Conservation (phyloP, 2,888 invertebrate species). For the Amphipoea lucens region DNA sequence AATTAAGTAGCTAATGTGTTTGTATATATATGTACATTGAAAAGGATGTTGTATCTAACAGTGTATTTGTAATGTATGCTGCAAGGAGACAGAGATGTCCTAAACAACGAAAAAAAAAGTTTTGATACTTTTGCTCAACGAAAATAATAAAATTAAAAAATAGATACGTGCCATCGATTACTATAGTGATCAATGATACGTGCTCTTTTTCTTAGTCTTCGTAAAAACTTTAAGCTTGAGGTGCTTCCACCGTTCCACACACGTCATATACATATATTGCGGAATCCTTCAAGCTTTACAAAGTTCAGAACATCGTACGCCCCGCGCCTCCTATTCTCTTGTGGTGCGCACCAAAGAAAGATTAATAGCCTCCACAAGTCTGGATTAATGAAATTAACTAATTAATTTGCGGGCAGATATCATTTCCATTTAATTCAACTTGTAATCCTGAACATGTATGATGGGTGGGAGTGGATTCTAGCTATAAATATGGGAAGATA, state of each 20-base stretch:
- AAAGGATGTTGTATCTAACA: too few species aligned
- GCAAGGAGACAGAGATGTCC: too few species aligned
- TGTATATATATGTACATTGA: too few species aligned
- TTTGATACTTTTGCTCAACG: too few species aligned
- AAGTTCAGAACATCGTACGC: conserved; percentile 21
- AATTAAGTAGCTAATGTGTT: too few species aligned
- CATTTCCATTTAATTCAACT: conserved; percentile 37
- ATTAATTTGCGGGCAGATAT: conserved; percentile 55
- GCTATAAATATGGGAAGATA: conserved; percentile 9
- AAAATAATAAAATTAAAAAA: background rate
- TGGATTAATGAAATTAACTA: conserved; percentile 56
- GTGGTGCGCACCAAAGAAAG: conserved; percentile 43
- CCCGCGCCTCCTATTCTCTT: conserved; percentile 11
- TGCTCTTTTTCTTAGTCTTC: conserved; percentile 8
- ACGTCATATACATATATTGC: conserved; percentile 17
- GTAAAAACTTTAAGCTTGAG: conserved; percentile 5
- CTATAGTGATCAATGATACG: background rate
- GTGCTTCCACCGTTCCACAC: background rate
- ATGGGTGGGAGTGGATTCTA: conserved; percentile 17
- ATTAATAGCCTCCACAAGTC: conserved; percentile 62
- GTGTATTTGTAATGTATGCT: too few species aligned
- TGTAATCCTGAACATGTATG: conserved; percentile 15
- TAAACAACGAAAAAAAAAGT: too few species aligned
- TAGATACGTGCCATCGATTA: background rate
- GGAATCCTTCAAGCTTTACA: conserved; percentile 33